Evolutionary conservation across 2,888 invertebrate species (phyloP).

Genomic region (Tenodera sinensis): DNA sequence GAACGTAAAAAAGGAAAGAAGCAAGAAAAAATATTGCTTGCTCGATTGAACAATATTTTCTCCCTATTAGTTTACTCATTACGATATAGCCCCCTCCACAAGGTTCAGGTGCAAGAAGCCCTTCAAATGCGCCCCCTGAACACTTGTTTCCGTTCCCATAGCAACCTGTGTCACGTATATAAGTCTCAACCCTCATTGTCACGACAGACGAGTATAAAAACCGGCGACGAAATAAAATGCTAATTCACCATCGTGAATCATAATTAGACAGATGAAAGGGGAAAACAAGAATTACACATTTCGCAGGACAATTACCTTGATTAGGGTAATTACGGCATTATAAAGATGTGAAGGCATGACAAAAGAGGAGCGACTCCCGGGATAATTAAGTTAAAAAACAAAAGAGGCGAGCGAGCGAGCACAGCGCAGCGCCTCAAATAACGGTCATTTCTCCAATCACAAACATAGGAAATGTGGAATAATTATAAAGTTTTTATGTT

Average conservation of each 20-base stretch:
- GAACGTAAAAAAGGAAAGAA: too few relatives aligned
- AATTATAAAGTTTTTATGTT: not conserved
- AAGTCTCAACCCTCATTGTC: not conserved
- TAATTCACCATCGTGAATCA: not conserved
- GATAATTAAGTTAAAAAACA: not conserved
- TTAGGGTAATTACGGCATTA: not conserved
- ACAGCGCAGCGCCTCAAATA: not conserved
- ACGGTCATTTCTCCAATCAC: not conserved
- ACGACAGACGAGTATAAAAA: not conserved
- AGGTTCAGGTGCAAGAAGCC: too few relatives aligned
- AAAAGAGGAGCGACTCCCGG: not conserved
- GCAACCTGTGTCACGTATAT: not conserved
- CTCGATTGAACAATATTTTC: too few relatives aligned
- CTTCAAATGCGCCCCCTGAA: too few relatives aligned
- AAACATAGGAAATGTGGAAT: not conserved
- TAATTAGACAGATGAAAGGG: not conserved
- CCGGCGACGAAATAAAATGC: not conserved
- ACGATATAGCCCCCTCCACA: too few relatives aligned
- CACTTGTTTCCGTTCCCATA: not conserved
- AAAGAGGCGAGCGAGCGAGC: not conserved
- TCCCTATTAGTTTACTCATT: too few relatives aligned
- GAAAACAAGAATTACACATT: not conserved
- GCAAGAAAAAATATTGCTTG: too few relatives aligned
- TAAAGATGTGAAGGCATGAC: not conserved
- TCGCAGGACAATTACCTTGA: not conserved